Conservation (phyloP, 2,113 vertebrate species). For the Microcebus jonahi region DNA sequence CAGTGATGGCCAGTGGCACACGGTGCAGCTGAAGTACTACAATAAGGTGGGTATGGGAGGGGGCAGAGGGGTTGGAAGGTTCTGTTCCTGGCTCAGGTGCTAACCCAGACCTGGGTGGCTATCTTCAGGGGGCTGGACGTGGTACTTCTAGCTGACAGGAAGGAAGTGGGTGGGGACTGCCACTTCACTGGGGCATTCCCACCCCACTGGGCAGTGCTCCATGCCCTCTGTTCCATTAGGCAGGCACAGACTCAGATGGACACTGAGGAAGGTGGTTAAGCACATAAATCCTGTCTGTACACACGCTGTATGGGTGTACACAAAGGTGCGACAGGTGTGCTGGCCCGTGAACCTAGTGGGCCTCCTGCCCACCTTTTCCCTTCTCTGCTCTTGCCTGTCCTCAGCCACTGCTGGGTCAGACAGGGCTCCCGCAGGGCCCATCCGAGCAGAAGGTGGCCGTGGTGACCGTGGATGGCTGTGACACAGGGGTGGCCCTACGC, state of each 20-base stretch:
- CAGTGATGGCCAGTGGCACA: slow-evolving; percentile 96
- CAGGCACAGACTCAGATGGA: not conserved
- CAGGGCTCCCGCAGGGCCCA: slow-evolving; percentile 93
- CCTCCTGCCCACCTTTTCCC: not conserved
- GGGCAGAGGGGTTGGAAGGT: accelerated
- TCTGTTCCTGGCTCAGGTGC: not conserved
- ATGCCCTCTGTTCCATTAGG: not conserved
- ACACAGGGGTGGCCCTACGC: slow-evolving; percentile 91
- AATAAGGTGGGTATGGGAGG: slow-evolving; percentile 89
- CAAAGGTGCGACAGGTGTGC: accelerated
- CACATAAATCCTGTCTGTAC: not conserved
- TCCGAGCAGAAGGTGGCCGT: slow-evolving; percentile 96
- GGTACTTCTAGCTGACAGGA: not conserved
- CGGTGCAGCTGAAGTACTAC: slow-evolving; percentile 93
- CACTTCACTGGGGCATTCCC: not conserved
- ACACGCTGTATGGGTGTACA: no score
- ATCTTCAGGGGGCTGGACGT: not conserved
- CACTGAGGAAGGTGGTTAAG: not conserved
- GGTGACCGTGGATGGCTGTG: slow-evolving; percentile 94
- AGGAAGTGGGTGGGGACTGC: not conserved
- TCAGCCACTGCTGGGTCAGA: slow-evolving; percentile 92
- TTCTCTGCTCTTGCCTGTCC: slow-evolving; percentile 47
- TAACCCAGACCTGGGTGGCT: not conserved
- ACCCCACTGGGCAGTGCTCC: not conserved
- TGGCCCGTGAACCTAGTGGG: not conserved